phyloP scores from a whole-genome alignment of 2,797 vertebrate species.

The Manis crassicaudata region DNA sequence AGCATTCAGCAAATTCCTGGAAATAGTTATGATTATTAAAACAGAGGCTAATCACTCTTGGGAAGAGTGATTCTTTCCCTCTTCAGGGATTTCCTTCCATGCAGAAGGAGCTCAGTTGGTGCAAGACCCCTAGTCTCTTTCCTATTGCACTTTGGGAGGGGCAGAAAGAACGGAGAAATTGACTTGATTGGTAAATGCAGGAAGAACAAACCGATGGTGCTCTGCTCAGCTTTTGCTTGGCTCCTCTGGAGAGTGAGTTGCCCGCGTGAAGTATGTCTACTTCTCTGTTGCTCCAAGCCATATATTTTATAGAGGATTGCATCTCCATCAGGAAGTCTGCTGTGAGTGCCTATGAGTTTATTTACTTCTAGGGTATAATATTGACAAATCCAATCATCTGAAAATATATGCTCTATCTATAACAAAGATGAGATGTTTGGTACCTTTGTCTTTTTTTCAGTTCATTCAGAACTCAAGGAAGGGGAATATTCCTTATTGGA shows the following conservation, averaged over 20 bases:
- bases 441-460: background rate
- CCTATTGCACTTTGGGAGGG: background rate
- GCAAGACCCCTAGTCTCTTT: background rate
- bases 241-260: background rate
- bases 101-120: background rate
- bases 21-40: background rate
- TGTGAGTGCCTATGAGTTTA: background rate
- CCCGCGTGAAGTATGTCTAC: background rate
- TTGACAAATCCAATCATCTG: background rate
- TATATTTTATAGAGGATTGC: background rate
- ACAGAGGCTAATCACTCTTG: background rate
- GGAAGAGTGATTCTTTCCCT: background rate
- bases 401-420: background rate
- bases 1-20: background rate
- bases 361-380: background rate
- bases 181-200: background rate
- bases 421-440: background rate
- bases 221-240: background rate
- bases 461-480: background rate
- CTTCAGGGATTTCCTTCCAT: background rate
- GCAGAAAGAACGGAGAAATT: background rate
- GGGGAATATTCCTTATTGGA: background rate
- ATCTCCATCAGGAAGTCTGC: background rate
- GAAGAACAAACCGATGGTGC: background rate
- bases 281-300: background rate